These are phyloP conservation scores for Dynastes grantii DNA, from an alignment of 2,888 invertebrate species.

Conservation along the genomic window DNA sequence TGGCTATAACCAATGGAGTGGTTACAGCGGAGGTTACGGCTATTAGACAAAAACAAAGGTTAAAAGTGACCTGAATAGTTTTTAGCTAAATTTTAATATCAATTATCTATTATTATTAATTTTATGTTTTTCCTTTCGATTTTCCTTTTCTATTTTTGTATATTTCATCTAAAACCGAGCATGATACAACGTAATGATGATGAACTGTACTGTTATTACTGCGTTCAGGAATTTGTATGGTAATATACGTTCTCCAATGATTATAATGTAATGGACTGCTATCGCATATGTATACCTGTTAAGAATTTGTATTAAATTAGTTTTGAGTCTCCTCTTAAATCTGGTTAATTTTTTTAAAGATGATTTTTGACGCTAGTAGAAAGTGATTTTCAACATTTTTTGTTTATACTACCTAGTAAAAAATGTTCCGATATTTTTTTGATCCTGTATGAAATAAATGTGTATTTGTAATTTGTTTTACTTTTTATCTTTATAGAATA, in stretches of 20 bases:
- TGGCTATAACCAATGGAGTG: conserved; percentile 76
- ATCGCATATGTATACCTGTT: not conserved
- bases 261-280: not conserved
- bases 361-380: too few species aligned
- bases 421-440: not conserved
- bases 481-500: not conserved
- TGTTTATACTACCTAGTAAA: too few species aligned
- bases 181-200: not conserved
- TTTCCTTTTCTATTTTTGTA: conserved; percentile 3
- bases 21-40: conserved; percentile 71
- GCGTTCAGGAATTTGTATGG: not conserved
- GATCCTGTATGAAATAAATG: conserved; percentile 5
- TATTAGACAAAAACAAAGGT: conserved; percentile 57
- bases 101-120: not conserved
- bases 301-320: not conserved
- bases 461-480: conserved; percentile 9
- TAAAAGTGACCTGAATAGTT: conserved; percentile 19
- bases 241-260: not conserved
- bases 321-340: not conserved
- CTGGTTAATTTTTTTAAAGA: too few species aligned
- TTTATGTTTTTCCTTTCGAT: conserved; percentile 8
- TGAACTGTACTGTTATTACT: not conserved
- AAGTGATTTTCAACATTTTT: too few species aligned
- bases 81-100: conserved; percentile 24
- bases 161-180: not conserved